phyloP scores from a whole-genome alignment of 2,113 vertebrate genomes.

The Romanogobio albipinnatus region DNA sequence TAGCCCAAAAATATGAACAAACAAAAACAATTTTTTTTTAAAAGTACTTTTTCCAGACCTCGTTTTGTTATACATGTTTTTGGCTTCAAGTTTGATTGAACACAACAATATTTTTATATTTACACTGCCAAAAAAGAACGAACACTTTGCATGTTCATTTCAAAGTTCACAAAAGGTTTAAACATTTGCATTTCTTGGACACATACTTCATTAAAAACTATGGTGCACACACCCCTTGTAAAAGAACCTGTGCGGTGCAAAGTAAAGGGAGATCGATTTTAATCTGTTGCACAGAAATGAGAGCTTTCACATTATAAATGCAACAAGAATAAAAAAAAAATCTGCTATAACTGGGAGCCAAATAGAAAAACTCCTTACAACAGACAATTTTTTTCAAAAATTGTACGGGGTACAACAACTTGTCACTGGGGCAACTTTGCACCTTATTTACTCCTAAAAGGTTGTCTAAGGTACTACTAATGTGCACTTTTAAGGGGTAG shows the following conservation, averaged over 20 bases:
- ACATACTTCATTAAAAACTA: background rate
- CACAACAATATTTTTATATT: background rate
- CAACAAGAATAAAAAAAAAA: background rate
- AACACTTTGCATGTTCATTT: background rate
- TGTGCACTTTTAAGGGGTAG: too few relatives aligned
- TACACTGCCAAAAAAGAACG: background rate
- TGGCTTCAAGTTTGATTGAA: background rate
- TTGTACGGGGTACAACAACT: background rate
- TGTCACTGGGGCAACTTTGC: background rate
- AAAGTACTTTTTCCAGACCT: too few relatives aligned
- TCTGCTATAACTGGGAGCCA: background rate
- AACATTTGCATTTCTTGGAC: slow-evolving; percentile 5
- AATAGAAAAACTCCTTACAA: too few relatives aligned
- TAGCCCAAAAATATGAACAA: too few relatives aligned
- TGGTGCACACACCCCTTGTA: background rate
- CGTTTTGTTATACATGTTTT: background rate
- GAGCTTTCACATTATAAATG: background rate
- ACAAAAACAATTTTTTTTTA: too few relatives aligned
- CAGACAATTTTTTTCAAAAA: too few relatives aligned
- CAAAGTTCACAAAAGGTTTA: background rate
- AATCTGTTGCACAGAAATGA: background rate
- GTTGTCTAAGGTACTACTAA: too few relatives aligned
- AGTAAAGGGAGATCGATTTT: background rate
- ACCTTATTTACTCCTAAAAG: too few relatives aligned
- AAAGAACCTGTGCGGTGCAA: background rate